Percentiles rank a stretch among this genome's conserved stretches.
phyloP scores from a whole-genome alignment of 2,797 vertebrate species.

The Thunnus albacares region DNA sequence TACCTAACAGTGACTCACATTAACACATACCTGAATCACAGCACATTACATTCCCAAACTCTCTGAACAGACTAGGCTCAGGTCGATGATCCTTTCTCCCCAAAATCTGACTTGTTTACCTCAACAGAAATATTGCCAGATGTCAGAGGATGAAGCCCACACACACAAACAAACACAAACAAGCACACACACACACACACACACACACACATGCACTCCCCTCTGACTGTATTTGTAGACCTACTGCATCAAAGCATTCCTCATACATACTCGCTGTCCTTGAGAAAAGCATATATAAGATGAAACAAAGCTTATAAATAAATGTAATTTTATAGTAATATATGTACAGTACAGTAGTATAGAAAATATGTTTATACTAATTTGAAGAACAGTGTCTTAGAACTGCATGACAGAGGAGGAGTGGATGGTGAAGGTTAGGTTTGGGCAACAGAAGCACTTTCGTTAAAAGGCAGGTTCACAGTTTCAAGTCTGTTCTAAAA shows the following conservation, averaged over 20 bases:
- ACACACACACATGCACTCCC: neutral
- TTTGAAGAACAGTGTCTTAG: too few species aligned
- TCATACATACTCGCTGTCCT: neutral
- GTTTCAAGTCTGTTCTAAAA: too few species aligned
- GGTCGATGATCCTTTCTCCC: neutral
- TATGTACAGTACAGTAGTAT: too few species aligned
- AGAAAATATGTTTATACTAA: too few species aligned
- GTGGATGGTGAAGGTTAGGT: too few species aligned
- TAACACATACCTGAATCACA: neutral
- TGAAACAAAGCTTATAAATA: too few species aligned
- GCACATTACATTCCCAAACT: neutral
- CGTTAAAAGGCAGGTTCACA: too few species aligned
- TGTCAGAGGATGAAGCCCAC: conserved; percentile 17
- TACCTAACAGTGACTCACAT: neutral
- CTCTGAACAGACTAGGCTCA: neutral
- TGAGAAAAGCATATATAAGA: too few species aligned
- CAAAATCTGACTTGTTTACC: conserved; percentile 18
- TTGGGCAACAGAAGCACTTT: too few species aligned
- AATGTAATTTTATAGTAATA: too few species aligned
- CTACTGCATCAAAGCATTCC: conserved; percentile 7
- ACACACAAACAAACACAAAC: conserved; percentile 1
- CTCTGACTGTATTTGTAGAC: neutral
- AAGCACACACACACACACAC: conserved; percentile 4
- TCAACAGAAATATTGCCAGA: conserved; percentile 1
- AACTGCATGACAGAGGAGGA: too few species aligned